These are phyloP conservation scores for Rhabdornis inornatus DNA, from an alignment of 2,113 vertebrate genomes.

Conservation along the genomic window DNA sequence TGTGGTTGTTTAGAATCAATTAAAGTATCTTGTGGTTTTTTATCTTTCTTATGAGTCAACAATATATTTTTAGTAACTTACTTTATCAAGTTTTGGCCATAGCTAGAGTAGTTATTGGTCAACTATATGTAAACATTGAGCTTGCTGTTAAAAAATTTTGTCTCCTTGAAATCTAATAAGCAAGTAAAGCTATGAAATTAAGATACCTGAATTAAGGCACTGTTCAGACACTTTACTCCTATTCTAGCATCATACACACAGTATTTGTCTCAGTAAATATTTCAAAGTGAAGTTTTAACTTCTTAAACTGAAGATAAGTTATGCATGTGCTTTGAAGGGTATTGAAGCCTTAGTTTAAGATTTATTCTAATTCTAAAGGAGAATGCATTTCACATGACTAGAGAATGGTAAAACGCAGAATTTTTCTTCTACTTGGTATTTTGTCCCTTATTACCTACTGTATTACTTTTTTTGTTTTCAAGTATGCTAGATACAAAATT, in stretches of 20 bases:
- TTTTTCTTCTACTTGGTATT: background rate
- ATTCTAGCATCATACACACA: background rate
- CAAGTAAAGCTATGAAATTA: background rate
- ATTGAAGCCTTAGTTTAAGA: conserved; percentile 39
- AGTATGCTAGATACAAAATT: background rate
- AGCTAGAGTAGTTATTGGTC: background rate
- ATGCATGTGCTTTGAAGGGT: conserved; percentile 31
- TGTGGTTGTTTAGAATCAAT: background rate
- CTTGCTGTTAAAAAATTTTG: background rate
- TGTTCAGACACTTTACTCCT: background rate
- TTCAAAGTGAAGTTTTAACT: background rate
- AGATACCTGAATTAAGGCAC: background rate
- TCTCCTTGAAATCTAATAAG: background rate
- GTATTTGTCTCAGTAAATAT: background rate
- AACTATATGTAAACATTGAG: background rate
- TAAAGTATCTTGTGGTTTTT: background rate
- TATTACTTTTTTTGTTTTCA: background rate
- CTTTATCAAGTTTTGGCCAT: background rate
- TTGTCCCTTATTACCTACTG: background rate
- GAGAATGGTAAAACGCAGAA: background rate
- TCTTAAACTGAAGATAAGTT: background rate
- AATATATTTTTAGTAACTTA: conserved; percentile 1
- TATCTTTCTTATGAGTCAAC: conserved; percentile 9
- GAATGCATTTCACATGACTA: background rate
- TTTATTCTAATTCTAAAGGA: conserved; percentile 12